Base-by-base conservation (phyloP, 2,888 invertebrate genomes). In the Nomada lathburiana region DNA sequence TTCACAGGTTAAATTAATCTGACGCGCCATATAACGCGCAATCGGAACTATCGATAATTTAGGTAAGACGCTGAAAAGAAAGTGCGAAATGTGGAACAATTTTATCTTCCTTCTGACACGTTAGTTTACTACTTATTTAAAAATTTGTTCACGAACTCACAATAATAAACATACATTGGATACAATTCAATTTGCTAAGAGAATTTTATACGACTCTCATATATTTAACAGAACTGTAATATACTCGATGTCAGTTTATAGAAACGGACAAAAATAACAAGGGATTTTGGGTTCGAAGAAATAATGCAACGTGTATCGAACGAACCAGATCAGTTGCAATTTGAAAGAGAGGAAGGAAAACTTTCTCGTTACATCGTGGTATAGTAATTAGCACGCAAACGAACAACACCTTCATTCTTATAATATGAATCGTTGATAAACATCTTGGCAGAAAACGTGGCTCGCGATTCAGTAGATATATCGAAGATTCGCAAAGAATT, bases 301-400 rank as follows among this genome's bases (percentile, higher is more conserved):
- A 63, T 16, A 71, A n/a, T 2, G 62, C 16, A 53, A 3, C 2
- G 5, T 16, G 67, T 23, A 18, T 36, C 26, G 50, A 68, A 63
- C 42, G 60, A 76, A 68, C 26, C 26, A 44, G 44, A 65, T 71
- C 53, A 59, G 13, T 62, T 26, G n/a, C 20, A n/a, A 59, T 65
- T 20, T 20, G 50, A 70, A 47, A 79, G 60, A 57, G 50, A 79
- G 42, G 80, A 79, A 79, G 80, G 65, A 80, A 79, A 80, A 79
- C 80, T 80, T 80, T 80, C 80, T 71, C 80, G 65, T 79, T 80
- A 72, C 62, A 67, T 55, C 62, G 55, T 13, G 18, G 59, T 18
- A n/a, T 29, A 18, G 26, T 44, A 72, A 79, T 79, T 67, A 80
- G 55, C 80, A 67, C 75, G 81, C 69, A 55, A 81, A 52, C 71